Percentiles rank a stretch among this genome's conserved stretches.
These are phyloP conservation scores for Thumatha senex DNA, from an alignment of 2,888 invertebrate genomes.

Conservation along the genomic window DNA sequence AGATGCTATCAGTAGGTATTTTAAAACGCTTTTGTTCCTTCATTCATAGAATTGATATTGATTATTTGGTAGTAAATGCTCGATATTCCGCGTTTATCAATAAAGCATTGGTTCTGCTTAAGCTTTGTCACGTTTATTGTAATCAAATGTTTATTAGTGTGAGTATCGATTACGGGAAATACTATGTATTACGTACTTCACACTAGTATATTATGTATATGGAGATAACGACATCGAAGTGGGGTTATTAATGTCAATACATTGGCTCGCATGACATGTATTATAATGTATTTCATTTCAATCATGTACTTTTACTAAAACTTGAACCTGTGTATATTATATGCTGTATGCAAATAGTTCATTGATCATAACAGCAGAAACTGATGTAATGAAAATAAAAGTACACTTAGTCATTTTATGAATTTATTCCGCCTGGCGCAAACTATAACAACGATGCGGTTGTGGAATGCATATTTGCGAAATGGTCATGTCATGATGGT, in stretches of 20 bases:
- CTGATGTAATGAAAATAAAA: no score
- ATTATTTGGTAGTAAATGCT: constrained; percentile 30
- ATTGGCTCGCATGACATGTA: constrained; percentile 1
- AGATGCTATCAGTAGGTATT: constrained; percentile 18
- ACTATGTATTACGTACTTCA: constrained; percentile 31
- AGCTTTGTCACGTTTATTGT: constrained; percentile 37
- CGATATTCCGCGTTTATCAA: constrained; percentile 33
- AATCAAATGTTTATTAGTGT: constrained; percentile 22
- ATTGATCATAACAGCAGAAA: no score
- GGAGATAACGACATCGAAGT: constrained; percentile 41
- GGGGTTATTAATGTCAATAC: constrained; percentile 35
- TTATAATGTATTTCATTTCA: constrained; percentile 1
- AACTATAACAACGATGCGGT: no score
- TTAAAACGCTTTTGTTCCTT: constrained; percentile 12
- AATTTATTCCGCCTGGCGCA: no score
- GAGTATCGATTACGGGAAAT: constrained; percentile 40
- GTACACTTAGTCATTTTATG: no score
- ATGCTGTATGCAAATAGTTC: no score
- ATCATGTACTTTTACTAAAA: no score
- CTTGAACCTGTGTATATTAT: no score
- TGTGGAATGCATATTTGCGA: no score
- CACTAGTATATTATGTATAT: constrained; percentile 28
- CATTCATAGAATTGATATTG: constrained; percentile 2
- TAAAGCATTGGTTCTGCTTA: constrained; percentile 22
- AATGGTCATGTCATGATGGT: no score